Conservation (phyloP, 2,888 invertebrate genomes). For the Ornithoptera alexandrae region DNA sequence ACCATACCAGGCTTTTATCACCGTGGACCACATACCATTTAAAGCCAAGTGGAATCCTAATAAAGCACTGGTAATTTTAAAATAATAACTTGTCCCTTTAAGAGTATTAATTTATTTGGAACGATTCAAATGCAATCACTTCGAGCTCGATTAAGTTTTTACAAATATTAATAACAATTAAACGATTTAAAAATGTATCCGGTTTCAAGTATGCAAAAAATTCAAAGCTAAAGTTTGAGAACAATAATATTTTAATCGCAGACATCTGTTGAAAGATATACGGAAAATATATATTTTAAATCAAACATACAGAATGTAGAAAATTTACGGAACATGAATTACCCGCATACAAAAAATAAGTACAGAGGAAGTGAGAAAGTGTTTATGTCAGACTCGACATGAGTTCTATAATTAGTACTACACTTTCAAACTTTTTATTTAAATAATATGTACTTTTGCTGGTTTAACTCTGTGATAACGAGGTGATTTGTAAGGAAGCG, state of each 20-base stretch:
- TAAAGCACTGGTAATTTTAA: no score
- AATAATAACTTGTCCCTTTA: no score
- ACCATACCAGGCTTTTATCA: no score
- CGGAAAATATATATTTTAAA: neutral
- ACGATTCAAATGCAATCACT: no score
- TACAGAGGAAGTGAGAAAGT: conserved; percentile 22
- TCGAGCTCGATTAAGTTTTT: no score
- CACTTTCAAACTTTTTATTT: conserved; percentile 8
- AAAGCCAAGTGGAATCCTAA: no score
- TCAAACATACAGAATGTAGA: conserved; percentile 1
- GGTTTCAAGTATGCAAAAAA: neutral
- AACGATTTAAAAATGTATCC: neutral
- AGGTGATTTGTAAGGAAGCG: conserved; percentile 23
- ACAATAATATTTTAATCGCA: neutral
- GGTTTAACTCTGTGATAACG: conserved; percentile 15
- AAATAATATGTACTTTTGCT: conserved; percentile 15
- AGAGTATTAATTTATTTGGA: neutral
- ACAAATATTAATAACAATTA: neutral
- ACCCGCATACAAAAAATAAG: conserved; percentile 23
- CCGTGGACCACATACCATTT: no score
- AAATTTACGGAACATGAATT: conserved; percentile 13
- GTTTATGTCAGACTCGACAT: conserved; percentile 3
- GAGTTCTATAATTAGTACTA: conserved; percentile 13
- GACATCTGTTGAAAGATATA: neutral
- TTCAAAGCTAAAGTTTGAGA: neutral